Base-by-base conservation (phyloP, 2,797 vertebrate genomes). In the Manis crassicaudata region DNA sequence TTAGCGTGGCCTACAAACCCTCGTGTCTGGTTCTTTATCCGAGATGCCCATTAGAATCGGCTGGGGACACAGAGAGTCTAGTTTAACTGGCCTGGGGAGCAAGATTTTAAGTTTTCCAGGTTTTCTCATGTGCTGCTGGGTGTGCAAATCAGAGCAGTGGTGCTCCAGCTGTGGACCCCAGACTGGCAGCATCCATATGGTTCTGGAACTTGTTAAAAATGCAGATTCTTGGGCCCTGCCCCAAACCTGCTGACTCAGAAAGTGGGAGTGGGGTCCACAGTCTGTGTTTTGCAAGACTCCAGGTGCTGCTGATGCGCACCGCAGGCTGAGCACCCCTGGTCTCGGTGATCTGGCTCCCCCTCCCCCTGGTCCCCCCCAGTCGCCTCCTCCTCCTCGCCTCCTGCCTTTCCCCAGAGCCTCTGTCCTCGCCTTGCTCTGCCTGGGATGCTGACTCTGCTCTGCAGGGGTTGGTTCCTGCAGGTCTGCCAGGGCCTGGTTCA, bases 91-190 rank as follows among this genome's bases (percentile, higher is more conserved):
- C 77, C 37, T 21, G 7, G 60, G 54, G 14, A 73, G 68, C 68
- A 18, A 32, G 43, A 63, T 46, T 23, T 37, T 8, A 43, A 40
- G 25, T 63, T n/a, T 79, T 27, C 75, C 13, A 32, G 54, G 79
- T 62, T 37, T 60, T 25, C 56, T 21, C 14, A 29, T 4, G n/a
- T 40, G 86, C 17, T 0, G 9, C 7, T 68, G 40, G 54, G 14
- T n/a, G 14, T 68, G 72, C 40, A n/a, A 43, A 37, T 60, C 52
- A 21, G 20, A 40, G 27, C 50, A 27, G 75, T 3, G 1, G 25
- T 18, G 18, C 13, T 32, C 73, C 35, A 35, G 2, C 9, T 3
- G 0, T 5, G 16, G 35, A 27, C 60, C 23, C 0, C 2, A 63
- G 63, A 50, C 46, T 21, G 17, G 8, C 4, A 73, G 76, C 23